Evolutionary conservation across 2,797 vertebrate genomes (phyloP).

Genomic region (Florisuga fusca): DNA sequence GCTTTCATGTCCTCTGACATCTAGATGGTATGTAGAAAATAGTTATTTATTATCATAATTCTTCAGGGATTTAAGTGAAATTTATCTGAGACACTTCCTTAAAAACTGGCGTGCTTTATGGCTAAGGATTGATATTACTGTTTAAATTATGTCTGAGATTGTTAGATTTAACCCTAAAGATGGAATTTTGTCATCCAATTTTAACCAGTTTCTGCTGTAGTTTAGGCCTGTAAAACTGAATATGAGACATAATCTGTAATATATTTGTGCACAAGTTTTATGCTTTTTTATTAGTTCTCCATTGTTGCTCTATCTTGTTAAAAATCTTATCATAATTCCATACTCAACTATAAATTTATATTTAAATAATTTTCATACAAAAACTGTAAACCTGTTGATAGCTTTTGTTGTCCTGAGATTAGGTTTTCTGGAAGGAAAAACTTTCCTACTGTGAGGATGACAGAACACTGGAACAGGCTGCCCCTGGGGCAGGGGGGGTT

Average conservation of each 20-base stretch:
- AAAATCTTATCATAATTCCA: neutral
- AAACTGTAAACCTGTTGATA: neutral
- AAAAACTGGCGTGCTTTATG: neutral
- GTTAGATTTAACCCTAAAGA: neutral
- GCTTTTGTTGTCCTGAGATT: neutral
- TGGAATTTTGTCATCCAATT: fast-evolving
- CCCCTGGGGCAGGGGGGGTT: no score
- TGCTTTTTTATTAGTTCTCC: neutral
- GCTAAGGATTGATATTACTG: neutral
- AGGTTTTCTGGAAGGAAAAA: neutral
- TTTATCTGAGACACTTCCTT: neutral
- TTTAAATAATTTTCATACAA: neutral
- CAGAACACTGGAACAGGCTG: no score
- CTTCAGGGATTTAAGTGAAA: neutral
- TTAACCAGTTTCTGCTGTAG: neutral
- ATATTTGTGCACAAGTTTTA: neutral
- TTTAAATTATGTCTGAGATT: neutral
- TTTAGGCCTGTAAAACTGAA: neutral
- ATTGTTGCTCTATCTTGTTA: neutral
- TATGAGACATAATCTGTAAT: neutral
- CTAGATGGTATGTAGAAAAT: neutral
- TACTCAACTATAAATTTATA: neutral
- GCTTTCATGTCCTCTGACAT: no score
- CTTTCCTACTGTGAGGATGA: no score
- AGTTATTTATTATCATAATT: neutral